Base-by-base conservation (phyloP, 2,113 vertebrate species). In the Paramormyrops kingsleyae region DNA sequence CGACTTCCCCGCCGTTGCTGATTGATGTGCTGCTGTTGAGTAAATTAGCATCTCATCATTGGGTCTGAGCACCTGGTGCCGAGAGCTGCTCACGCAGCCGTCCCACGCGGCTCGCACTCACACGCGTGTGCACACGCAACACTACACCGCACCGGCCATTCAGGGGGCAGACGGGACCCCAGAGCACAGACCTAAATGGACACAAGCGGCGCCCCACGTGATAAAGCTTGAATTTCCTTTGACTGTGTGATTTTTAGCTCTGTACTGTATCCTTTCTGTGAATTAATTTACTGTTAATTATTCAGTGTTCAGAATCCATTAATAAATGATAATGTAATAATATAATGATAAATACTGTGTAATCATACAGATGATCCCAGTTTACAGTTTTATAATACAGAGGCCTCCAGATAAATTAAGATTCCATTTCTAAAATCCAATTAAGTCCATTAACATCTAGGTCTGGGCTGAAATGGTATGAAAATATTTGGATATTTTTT, bases 31-130 rank as follows among this genome's bases (percentile, higher is more conserved):
- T 39, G 17, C 89, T 59, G 35, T 19, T 39, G 35, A 85, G 66
- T 53, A 85, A 89, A 89, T 89, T 84, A 89, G 77, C 77, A 84
- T 89, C 77, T 85, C 52, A 24, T 83, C 74, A 89, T 77, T 59
- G 80, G 53, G 21, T 84, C 77, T 2, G 13, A 39, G 53, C 89
- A 89, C 77, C 89, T 89, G 88, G 88, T 62, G 77, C 77, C 39
- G 53, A 21, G 17, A 47, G 50, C 17, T 42, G 2, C 50, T 87
- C 27, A 46, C 42, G 8, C 42, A 2, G 35, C 35, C 9, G 21
- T 31, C 62, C 24, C 62, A 66, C 2, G 8, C 8, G 24, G 59
- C 59, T 17, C 17, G 21, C 19, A 4, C 83, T 24, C 39, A 47
- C 42, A n/a, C 44, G 19, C 83, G 19, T 47, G 44, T 47, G 39